phyloP scores from a whole-genome alignment of 1,140 invertebrate species.

The Caerostris darwini region DNA sequence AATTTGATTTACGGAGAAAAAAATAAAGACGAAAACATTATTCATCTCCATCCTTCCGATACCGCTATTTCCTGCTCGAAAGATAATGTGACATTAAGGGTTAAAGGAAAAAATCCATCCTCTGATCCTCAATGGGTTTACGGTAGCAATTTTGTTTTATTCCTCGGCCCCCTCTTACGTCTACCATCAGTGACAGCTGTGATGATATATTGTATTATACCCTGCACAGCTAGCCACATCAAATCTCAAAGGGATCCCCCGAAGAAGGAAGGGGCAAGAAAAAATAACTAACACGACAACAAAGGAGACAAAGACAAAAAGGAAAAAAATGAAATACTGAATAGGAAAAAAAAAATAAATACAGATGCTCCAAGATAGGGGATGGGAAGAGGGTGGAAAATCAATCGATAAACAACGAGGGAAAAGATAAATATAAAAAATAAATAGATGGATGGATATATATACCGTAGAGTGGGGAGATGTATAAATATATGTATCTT shows the following conservation, averaged over 20 bases:
- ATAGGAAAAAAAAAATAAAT: slow-evolving; percentile 4
- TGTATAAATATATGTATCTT: not conserved
- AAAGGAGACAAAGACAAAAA: not conserved
- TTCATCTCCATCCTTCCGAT: slow-evolving; percentile 9
- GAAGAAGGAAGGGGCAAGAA: slow-evolving; percentile 24
- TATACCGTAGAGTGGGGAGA: not conserved
- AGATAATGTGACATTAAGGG: slow-evolving; percentile 57
- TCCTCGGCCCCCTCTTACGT: slow-evolving; percentile 10
- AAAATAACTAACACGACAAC: slow-evolving; percentile 46
- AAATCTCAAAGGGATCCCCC: slow-evolving; percentile 68
- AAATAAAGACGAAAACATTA: not conserved
- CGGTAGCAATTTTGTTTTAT: slow-evolving; percentile 63
- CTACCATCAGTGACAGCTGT: slow-evolving; percentile 69
- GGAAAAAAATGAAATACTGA: not conserved
- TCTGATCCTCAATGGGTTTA: slow-evolving; percentile 45
- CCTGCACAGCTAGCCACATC: slow-evolving; percentile 61
- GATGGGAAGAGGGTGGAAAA: not conserved
- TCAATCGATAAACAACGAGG: slow-evolving; percentile 60
- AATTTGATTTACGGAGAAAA: not conserved
- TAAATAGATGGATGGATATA: too few species aligned
- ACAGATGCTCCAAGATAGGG: too few species aligned
- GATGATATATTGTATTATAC: slow-evolving; percentile 75
- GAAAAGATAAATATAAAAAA: not conserved
- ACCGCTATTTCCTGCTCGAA: slow-evolving; percentile 33
- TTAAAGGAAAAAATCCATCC: slow-evolving; percentile 26